Percentiles rank a stretch among this genome's conserved stretches.
Conservation (phyloP, 2,113 vertebrate genomes). For the Dasyprocta punctata region DNA sequence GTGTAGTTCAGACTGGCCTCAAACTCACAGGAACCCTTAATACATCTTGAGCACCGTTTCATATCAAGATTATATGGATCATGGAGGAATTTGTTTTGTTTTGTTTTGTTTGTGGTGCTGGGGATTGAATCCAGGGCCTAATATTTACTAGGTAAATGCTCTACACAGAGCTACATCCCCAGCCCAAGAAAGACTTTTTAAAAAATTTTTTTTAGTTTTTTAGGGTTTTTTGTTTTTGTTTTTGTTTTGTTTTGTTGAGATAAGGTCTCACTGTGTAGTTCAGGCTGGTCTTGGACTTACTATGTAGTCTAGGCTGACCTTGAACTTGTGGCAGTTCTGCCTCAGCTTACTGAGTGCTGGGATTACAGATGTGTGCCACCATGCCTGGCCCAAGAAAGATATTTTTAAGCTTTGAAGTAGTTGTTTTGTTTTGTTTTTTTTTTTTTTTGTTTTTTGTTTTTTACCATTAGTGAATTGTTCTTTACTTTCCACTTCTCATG, state of each 20-base stretch:
- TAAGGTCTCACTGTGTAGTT: not conserved
- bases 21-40: not conserved
- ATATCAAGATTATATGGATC: not conserved
- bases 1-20: not conserved
- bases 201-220: not conserved
- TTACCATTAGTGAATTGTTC: not conserved
- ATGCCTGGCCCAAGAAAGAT: not conserved
- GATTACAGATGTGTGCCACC: not conserved
- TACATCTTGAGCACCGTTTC: not conserved
- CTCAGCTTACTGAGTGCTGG: not conserved
- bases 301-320: not conserved
- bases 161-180: not conserved
- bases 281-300: not conserved
- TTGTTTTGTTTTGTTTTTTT: no score
- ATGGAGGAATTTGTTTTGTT: not conserved
- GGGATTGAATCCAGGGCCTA: not conserved
- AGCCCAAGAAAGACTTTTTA: not conserved
- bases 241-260: not conserved
- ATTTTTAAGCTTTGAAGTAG: not conserved
- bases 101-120: not conserved
- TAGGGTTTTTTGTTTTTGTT: no score
- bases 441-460: no score
- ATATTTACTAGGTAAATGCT: not conserved
- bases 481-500: not conserved
- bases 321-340: not conserved